phyloP scores from a whole-genome alignment of 2,888 invertebrate genomes.

The Lamellibrachia columna region DNA sequence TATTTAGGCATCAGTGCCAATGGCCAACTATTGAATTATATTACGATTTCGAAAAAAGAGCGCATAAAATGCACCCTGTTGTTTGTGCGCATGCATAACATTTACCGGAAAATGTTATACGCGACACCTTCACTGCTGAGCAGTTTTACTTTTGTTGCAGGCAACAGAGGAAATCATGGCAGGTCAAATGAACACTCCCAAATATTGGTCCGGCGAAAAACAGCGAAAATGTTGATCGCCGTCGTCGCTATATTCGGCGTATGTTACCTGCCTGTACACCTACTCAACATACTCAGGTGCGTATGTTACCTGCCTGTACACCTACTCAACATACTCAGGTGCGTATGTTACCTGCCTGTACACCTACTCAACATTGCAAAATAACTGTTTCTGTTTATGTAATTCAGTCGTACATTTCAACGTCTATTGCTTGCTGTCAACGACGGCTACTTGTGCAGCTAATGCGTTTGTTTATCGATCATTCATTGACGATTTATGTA shows the following conservation, averaged over 20 bases:
- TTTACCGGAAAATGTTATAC: no score
- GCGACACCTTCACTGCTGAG: not conserved
- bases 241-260: constrained; percentile 91
- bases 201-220: constrained; percentile 72
- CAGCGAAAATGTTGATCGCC: constrained; percentile 92
- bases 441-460: no score
- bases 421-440: no score
- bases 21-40: no score
- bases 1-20: no score
- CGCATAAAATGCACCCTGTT: no score
- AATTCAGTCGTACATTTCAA: no score
- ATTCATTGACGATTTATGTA: no score
- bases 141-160: not conserved
- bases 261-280: constrained; percentile 90
- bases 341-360: constrained; percentile 87
- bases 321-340: constrained; percentile 77
- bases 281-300: constrained; percentile 76
- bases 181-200: constrained; percentile 31
- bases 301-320: constrained; percentile 92
- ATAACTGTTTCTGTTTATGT: no score
- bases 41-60: no score
- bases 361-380: constrained; percentile 77
- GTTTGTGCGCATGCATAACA: no score
- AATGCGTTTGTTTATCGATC: no score
- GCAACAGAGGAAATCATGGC: not conserved